Conservation (phyloP, 2,797 vertebrate genomes). For the Spheniscus humboldti region DNA sequence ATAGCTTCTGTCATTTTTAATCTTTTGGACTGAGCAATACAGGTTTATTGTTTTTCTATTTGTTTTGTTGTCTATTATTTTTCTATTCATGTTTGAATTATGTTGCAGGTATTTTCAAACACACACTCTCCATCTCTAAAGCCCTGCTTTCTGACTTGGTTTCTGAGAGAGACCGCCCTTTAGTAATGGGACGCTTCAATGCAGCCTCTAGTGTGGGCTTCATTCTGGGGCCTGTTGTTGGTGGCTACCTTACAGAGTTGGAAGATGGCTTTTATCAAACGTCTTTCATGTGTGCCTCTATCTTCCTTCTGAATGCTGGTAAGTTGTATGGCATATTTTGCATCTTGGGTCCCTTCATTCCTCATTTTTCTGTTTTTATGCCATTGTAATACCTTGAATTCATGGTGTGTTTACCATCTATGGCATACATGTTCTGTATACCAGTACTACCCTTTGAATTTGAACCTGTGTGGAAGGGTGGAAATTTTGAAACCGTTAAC, state of each 20-base stretch:
- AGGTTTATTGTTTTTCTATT: background rate
- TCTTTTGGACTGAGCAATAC: background rate
- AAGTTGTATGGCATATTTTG: background rate
- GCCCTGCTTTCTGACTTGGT: conserved; percentile 94
- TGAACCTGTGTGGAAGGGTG: background rate
- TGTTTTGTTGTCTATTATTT: too few relatives aligned
- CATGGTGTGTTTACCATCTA: background rate
- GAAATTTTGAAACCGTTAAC: background rate
- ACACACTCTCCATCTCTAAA: conserved; percentile 94
- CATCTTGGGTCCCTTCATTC: background rate
- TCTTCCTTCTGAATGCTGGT: conserved; percentile 93
- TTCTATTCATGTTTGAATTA: background rate
- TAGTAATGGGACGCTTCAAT: conserved; percentile 91
- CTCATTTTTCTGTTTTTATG: background rate
- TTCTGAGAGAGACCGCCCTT: conserved; percentile 85
- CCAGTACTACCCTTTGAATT: background rate
- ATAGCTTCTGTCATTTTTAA: background rate
- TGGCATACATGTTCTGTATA: background rate
- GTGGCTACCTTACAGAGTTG: conserved; percentile 89
- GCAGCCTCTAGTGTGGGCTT: conserved; percentile 91
- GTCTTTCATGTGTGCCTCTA: conserved; percentile 83
- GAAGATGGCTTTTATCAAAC: conserved; percentile 90
- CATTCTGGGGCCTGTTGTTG: conserved; percentile 92
- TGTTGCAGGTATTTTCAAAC: conserved; percentile 91
- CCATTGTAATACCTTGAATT: background rate